Evolutionary conservation across 2,797 vertebrate species (phyloP), one percentile per base, ranked within the genome.

Genomic region (Typhlichthys subterraneus): DNA sequence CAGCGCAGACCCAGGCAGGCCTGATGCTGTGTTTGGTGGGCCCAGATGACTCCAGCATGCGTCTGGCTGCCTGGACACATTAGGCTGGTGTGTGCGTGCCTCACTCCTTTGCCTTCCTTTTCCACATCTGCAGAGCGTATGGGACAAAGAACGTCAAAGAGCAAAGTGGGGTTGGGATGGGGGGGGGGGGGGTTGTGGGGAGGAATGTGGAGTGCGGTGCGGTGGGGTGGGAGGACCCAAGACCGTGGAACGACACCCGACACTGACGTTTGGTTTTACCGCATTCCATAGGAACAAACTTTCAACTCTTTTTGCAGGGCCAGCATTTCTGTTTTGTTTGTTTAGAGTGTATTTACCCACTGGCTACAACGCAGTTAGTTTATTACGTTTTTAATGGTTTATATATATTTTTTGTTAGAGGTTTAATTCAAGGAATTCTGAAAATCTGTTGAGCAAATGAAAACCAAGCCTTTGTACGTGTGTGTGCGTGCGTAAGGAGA

Each of bases 101-200:
- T 85, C 84, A 23, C 23, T 38, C 33, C 85, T 87, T 86, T 86
- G 83, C 64, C 73, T 38, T 8, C 6, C 33, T 38, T 38, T 38
- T 38, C 85, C 83, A 84, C 90, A 88, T 87, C 83, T 88, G 81
- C 82, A 79, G 33, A 91, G 85, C 79, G 87, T 88, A 91, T 89
- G 89, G 87, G 87, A 92, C 89, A 90, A 89, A 91, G 88, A 91
- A 84, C 85, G 85, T 89, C 90, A 89, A 90, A 85, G 78, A 77
- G 74, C 70, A 67, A 72, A 53, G 73, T 52, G 52, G 19, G 49
- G 23, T 23, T 23, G 53, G 47, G 38, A 45, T 12, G n/a, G n/a
- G 31, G 4, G 15, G 0, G 45, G 42, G 2, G 2, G 59, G 59
- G 53, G 49, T 74, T 61, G 71, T 65, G 69, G 76, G 73, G 82